A percentile compares a stretch with the other conserved stretches of the same genome.
phyloP scores from a whole-genome alignment of 2,888 invertebrate species.

The Hoplodrina blanda region DNA sequence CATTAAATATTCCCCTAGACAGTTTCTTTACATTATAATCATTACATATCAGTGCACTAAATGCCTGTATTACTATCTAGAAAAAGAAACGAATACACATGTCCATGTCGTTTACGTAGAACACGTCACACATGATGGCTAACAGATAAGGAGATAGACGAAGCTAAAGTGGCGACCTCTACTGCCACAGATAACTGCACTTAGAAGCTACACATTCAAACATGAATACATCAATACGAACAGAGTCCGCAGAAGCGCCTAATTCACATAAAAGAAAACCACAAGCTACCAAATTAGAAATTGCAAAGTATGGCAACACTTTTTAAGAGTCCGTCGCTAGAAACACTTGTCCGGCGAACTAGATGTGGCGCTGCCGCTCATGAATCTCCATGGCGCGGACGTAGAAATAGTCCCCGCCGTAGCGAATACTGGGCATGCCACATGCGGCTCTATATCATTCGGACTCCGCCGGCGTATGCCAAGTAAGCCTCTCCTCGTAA shows the following conservation, averaged over 20 bases:
- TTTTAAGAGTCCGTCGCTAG: constrained; percentile 25
- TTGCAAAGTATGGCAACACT: constrained; percentile 57
- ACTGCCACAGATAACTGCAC: constrained; percentile 30
- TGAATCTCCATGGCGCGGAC: constrained; percentile 39
- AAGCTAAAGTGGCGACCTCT: constrained; percentile 20
- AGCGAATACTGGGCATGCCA: constrained; percentile 44
- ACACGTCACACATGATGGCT: constrained; percentile 2
- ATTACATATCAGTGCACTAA: constrained; percentile 7
- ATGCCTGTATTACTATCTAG: constrained; percentile 16
- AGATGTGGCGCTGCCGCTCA: constrained; percentile 46
- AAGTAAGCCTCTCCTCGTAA: constrained; percentile 98
- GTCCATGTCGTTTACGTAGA: constrained; percentile 3
- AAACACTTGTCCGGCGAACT: constrained; percentile 28
- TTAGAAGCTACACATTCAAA: constrained; percentile 45
- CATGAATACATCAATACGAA: constrained; percentile 35
- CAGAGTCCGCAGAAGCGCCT: constrained; percentile 21
- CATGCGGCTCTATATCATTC: constrained; percentile 69
- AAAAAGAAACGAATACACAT: constrained; percentile 18
- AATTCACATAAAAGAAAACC: constrained; percentile 31
- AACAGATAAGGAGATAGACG: constrained; percentile 13
- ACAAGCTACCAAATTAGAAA: constrained; percentile 53
- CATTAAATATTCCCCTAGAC: neutral
- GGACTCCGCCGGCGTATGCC: constrained; percentile 94
- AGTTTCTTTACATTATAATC: neutral
- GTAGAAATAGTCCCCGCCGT: constrained; percentile 48